Conservation (phyloP, 2,113 vertebrate species). For the Pitta sordida region DNA sequence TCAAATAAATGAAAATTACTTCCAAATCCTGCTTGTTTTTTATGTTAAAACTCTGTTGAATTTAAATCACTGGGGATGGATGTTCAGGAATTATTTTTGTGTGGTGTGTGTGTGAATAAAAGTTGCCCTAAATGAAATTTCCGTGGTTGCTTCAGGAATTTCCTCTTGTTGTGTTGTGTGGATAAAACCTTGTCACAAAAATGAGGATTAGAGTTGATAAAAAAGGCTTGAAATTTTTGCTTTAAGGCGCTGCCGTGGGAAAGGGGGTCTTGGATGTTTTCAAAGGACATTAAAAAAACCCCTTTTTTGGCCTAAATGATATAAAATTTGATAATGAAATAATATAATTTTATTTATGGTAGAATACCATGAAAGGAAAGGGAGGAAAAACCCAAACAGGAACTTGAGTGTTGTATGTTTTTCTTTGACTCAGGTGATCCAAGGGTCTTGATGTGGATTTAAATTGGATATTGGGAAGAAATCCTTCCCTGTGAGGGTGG, state of each 20-base stretch:
- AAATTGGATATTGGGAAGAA: not conserved
- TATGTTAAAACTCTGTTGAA: constrained; percentile 56
- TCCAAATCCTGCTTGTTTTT: constrained; percentile 64
- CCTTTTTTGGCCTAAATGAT: not conserved
- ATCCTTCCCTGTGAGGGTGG: not conserved
- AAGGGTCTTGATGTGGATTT: not conserved
- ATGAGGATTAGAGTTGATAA: not conserved
- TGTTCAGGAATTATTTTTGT: not conserved
- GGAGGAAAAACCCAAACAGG: rapidly evolving
- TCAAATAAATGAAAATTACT: constrained; percentile 76
- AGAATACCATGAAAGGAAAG: not conserved
- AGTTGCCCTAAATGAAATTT: not conserved
- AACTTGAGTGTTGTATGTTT: not conserved
- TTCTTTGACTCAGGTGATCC: not conserved
- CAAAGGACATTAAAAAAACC: not conserved
- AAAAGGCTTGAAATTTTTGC: not conserved
- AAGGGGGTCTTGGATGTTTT: not conserved
- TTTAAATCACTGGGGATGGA: constrained; percentile 53
- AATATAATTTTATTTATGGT: not conserved
- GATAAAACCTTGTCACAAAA: not conserved
- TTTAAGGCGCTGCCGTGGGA: not conserved
- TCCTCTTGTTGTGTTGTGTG: not conserved
- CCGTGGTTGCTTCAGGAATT: not conserved
- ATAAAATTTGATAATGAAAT: not conserved
- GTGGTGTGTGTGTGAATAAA: not conserved